phyloP scores from a whole-genome alignment of 2,113 vertebrate species.

The Cynocephalus volans region DNA sequence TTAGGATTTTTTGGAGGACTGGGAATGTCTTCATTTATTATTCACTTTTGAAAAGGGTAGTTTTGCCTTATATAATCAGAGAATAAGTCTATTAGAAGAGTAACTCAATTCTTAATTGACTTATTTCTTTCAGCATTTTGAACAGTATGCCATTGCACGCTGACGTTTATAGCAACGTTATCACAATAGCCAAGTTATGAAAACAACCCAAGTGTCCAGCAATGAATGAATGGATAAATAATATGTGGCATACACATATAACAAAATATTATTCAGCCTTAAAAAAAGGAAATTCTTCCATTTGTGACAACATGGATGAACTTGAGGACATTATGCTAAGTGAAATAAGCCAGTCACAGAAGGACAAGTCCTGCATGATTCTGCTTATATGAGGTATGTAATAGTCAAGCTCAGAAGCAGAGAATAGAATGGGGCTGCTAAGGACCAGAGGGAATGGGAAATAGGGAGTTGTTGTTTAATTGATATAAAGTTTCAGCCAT shows the following conservation, averaged over 20 bases:
- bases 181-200: background rate
- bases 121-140: background rate
- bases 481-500: no score
- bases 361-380: background rate
- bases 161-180: background rate
- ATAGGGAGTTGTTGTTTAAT: no score
- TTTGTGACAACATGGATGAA: background rate
- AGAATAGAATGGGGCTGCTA: background rate
- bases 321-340: background rate
- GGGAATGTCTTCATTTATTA: background rate
- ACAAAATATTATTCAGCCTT: background rate
- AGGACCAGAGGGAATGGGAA: no score
- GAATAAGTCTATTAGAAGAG: no score
- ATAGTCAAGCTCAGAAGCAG: background rate
- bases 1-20: background rate
- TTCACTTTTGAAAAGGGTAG: background rate
- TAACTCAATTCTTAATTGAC: background rate
- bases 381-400: background rate
- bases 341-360: background rate
- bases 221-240: background rate
- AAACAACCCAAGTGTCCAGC: background rate
- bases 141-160: no score
- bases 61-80: background rate
- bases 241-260: background rate
- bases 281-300: background rate